phyloP scores from a whole-genome alignment of 2,888 invertebrate species.

The Taenaris catops region DNA sequence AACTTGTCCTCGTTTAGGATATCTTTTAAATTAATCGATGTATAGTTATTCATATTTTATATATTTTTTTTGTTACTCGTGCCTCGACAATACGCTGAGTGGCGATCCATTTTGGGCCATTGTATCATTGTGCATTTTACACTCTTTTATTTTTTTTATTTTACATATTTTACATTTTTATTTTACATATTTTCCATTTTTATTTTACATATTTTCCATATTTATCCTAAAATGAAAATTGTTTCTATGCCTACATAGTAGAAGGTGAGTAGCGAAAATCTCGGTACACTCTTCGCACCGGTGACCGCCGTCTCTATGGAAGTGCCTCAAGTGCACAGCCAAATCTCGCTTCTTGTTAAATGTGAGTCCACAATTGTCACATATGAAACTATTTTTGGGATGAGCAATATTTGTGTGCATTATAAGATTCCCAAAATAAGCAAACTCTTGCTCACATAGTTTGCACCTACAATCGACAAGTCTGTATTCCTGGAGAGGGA shows the following conservation, averaged over 20 bases:
- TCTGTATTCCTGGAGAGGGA: slow-evolving; percentile 49
- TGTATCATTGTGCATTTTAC: slow-evolving; percentile 48
- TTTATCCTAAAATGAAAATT: slow-evolving; percentile 46
- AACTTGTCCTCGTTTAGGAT: no score
- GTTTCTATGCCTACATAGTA: slow-evolving; percentile 41
- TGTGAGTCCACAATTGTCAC: slow-evolving; percentile 49
- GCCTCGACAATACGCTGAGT: no score
- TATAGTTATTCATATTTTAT: no score
- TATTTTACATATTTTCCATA: no score
- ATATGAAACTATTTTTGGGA: slow-evolving; percentile 47
- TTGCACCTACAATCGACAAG: slow-evolving; percentile 47
- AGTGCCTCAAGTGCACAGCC: slow-evolving; percentile 42
- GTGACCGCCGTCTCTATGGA: slow-evolving; percentile 48
- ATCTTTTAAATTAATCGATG: no score
- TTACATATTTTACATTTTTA: no score
- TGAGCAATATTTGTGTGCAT: slow-evolving; percentile 50
- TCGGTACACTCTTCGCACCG: slow-evolving; percentile 48
- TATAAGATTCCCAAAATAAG: slow-evolving; percentile 48
- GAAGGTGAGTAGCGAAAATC: slow-evolving; percentile 35
- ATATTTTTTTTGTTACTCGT: no score
- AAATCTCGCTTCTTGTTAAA: slow-evolving; percentile 55
- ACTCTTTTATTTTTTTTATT: no score
- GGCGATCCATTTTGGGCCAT: no score
- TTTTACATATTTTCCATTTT: no score
- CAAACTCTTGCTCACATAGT: slow-evolving; percentile 46